phyloP scores from a whole-genome alignment of 2,888 invertebrate species.

The Amblyteles armatorius region DNA sequence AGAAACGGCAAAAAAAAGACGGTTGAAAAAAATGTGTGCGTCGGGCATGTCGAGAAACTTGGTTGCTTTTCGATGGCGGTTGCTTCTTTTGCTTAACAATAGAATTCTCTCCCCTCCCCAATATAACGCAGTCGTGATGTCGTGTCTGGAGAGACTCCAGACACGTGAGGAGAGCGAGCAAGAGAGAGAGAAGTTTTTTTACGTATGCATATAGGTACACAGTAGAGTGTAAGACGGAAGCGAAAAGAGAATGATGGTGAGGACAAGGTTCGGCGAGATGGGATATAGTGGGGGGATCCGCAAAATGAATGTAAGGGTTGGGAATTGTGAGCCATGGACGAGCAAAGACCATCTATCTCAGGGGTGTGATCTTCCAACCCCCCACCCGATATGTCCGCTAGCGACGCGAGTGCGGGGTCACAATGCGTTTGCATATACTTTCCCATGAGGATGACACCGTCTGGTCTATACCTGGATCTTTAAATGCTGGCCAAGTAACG shows the following conservation, averaged over 20 bases:
- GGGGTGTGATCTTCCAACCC: conserved; percentile 82
- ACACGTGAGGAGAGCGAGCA: background rate
- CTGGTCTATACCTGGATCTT: conserved; percentile 83
- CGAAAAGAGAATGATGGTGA: conserved; percentile 64
- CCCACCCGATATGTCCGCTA: conserved; percentile 55
- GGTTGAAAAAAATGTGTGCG: conserved; percentile 68
- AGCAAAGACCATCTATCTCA: conserved; percentile 79
- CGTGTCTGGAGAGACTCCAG: background rate
- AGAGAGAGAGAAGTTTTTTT: conserved; percentile 45
- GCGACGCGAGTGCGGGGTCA: conserved; percentile 76
- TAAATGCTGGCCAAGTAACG: conserved; percentile 76
- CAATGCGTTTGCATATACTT: conserved; percentile 84
- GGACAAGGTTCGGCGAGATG: conserved; percentile 5
- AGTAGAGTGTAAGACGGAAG: conserved; percentile 47
- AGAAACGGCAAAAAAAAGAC: conserved; percentile 69
- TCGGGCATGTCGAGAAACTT: conserved; percentile 56
- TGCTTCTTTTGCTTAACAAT: conserved; percentile 82
- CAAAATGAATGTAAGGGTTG: conserved; percentile 61
- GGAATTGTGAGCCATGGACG: conserved; percentile 52
- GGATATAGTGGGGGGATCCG: conserved; percentile 6
- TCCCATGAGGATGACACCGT: conserved; percentile 85
- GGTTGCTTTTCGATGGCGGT: conserved; percentile 74
- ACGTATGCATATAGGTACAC: conserved; percentile 39
- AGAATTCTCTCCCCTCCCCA: conserved; percentile 48
- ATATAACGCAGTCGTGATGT: too few relatives aligned